Evolutionary conservation across 2,797 vertebrate species (phyloP), one percentile per base, ranked within the genome.

Genomic region (Poecilia velifera): DNA sequence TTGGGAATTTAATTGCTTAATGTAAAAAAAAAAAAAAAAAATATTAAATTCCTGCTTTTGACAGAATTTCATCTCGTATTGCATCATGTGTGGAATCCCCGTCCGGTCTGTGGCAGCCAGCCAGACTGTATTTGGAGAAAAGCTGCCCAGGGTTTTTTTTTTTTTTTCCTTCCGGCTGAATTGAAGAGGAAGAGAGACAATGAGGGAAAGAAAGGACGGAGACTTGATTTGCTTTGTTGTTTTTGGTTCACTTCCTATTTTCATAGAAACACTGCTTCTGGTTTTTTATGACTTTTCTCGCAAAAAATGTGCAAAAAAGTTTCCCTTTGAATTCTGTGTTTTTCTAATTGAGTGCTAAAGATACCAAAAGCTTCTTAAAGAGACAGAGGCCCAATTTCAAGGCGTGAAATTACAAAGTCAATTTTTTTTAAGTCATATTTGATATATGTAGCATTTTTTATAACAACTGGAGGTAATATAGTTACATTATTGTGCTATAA

Each of bases 151-250:
- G 82, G 85, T 59, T 34, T 41, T 41, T 59, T 34, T 1, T 31
- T 62, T 34, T 90, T 82, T 80, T 73, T 85, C 90, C 84, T 90
- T 86, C 84, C 79, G 83, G 78, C 80, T 87, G 84, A 88, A 86
- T 87, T 82, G 87, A 82, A 91, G 86, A 93, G 95, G 94, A 95
- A 95, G 89, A 84, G 76, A 87, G 85, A 96, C 94, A 95, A 94
- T 94, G 82, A 86, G 81, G 76, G 77, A 78, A 28, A 74, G 64
- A 77, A 41, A 79, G 82, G 84, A 90, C 88, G 86, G 94, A 89
- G 82, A 88, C 64, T 73, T 78, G 86, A 85, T 89, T 88, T 87
- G 74, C 79, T 88, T 77, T 84, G 83, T 78, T 83, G 82, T 79
- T 90, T 94, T 81, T 84, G 75, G 83, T 90, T 70, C 83, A 89